Conservation (phyloP, 2,888 invertebrate genomes). For the Hydrotaea cyrtoneurina region DNA sequence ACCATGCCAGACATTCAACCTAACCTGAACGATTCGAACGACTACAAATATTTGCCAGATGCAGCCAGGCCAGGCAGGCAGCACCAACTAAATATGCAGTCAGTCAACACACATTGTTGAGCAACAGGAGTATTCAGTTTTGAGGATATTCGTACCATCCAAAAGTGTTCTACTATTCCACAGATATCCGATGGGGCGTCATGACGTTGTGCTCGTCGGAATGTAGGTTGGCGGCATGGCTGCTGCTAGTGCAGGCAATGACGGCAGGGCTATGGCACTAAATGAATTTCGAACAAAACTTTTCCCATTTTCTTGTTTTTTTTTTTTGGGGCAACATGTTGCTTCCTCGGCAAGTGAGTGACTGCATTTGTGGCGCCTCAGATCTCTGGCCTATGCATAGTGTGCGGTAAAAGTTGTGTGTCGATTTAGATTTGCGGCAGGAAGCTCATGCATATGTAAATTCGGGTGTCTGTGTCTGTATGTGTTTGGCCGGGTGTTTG, state of each 20-base stretch:
- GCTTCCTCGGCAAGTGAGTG: constrained; percentile 36
- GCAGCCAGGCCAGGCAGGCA: constrained; percentile 3
- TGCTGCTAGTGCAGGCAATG: no score
- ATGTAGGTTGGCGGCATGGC: neutral
- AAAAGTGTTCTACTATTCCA: neutral
- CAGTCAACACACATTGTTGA: neutral
- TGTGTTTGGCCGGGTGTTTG: constrained; percentile 1
- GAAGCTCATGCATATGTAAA: neutral
- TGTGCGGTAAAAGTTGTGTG: constrained; percentile 1
- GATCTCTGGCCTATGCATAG: constrained; percentile 6
- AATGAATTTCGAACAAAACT: constrained; percentile 33
- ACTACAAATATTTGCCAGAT: constrained; percentile 29
- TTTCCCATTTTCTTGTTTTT: constrained; percentile 42
- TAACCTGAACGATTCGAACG: neutral
- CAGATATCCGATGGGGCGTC: neutral
- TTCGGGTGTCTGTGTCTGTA: constrained; percentile 4
- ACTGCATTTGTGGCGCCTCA: constrained; percentile 51
- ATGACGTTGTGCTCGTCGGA: neutral
- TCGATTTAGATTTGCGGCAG: constrained; percentile 21
- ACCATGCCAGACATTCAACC: neutral
- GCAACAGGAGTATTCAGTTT: constrained; percentile 7
- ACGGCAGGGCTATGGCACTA: neutral
- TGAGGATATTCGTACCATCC: neutral
- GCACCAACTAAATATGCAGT: neutral
- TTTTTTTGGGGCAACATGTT: constrained; percentile 32